phyloP scores from a whole-genome alignment of 30 jellyfish, hydroid and myxozoan genomes.

The Cassiopea xamachana region DNA sequence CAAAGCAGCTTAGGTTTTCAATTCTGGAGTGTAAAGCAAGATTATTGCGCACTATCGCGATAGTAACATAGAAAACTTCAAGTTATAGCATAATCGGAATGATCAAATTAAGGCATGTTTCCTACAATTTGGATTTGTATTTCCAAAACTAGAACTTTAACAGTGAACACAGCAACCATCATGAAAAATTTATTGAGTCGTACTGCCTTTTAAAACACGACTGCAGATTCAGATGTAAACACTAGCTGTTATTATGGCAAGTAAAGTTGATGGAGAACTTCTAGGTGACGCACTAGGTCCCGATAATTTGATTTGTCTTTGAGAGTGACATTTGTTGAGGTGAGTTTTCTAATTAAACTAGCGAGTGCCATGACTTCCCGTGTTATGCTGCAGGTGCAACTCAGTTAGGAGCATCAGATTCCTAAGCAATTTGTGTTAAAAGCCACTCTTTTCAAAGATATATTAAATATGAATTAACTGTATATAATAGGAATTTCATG shows the following conservation, averaged over 20 bases:
- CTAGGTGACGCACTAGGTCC: not conserved
- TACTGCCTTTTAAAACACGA: not conserved
- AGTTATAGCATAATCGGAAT: not conserved
- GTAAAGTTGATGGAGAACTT: not conserved
- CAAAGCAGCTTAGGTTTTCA: not conserved
- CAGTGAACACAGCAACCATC: constrained; percentile 7
- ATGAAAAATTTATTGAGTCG: not conserved
- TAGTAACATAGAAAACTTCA: not conserved
- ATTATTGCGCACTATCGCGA: not conserved
- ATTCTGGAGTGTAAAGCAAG: not conserved
- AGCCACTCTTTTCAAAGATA: constrained; percentile 42
- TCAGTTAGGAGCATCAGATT: constrained; percentile 20
- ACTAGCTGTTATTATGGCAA: not conserved
- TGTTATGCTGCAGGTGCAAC: constrained; percentile 50
- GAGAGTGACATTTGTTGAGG: constrained; percentile 2
- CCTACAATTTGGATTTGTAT: not conserved
- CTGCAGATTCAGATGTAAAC: not conserved
- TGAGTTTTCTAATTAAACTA: constrained; percentile 25
- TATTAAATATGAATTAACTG: constrained; percentile 30
- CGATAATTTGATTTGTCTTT: constrained; percentile 8
- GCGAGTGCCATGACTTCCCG: constrained; percentile 30
- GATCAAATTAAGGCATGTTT: not conserved
- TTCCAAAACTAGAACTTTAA: not conserved
- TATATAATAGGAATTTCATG: constrained; percentile 20
- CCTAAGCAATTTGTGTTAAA: constrained; percentile 27